Evolutionary conservation across 1,140 invertebrate species (phyloP).

Genomic region (Leptonema lineaticorne): DNA sequence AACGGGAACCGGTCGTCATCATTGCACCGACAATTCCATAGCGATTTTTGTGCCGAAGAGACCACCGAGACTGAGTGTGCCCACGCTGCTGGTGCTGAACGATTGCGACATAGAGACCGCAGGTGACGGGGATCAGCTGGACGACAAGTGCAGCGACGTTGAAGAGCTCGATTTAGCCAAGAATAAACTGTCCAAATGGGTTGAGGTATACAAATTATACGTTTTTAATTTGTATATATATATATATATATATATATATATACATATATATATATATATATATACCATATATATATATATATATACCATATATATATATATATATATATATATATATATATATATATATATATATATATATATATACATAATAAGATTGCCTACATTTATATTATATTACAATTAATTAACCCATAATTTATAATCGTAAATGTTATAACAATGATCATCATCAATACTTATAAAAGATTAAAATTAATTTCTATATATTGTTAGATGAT

Average conservation of each 20-base stretch:
- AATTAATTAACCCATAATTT: no score
- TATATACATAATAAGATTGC: no score
- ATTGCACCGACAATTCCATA: slow-evolving; percentile 63
- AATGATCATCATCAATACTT: no score
- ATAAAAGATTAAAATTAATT: no score
- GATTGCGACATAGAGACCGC: slow-evolving; percentile 85
- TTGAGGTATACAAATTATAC: slow-evolving; percentile 60
- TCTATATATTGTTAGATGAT: no score
- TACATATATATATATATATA: no score
- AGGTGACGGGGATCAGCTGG: slow-evolving; percentile 75
- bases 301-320: no score
- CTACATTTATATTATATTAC: no score
- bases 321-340: no score
- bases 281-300: no score
- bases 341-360: no score
- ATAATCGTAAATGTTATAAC: no score
- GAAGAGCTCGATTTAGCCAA: slow-evolving; percentile 88
- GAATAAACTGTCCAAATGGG: slow-evolving; percentile 83
- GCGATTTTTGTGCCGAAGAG: slow-evolving; percentile 82
- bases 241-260: background rate
- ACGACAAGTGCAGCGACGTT: slow-evolving; percentile 80
- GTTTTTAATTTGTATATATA: background rate
- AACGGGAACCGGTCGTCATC: slow-evolving; percentile 57
- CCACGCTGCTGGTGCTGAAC: slow-evolving; percentile 83
- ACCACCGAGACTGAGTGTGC: slow-evolving; percentile 73